Base-by-base conservation (phyloP, 2,113 vertebrate species). In the Mixornis gularis region DNA sequence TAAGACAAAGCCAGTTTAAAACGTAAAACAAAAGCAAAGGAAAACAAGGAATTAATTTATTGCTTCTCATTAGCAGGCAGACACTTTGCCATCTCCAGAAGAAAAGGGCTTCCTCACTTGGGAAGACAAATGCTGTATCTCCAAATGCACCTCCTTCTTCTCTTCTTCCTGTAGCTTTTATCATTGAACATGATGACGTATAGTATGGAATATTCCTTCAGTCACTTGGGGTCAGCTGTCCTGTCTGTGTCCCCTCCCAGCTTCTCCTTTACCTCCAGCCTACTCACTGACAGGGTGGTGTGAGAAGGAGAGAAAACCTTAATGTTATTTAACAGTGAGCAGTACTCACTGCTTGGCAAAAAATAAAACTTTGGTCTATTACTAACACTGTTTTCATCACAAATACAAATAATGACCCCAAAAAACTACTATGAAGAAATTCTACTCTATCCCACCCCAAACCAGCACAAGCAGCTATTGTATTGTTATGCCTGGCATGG, bases 201-300 rank as follows among this genome's bases (percentile, higher is more conserved):
- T 7, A 15, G 12, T 27, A 48, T 25, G 48, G 5, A 10, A 63
- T 19, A 80, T 8, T 13, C 16, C 10, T 72, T 41, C 46, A 12
- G 15, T n/a, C 36, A 66, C 17, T 8, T 21, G 9, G 5, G 30
- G 6, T 43, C 53, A 60, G 8, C 29, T 51, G 6, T 64, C 21
- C 36, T 9, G 3, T 5, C 48, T 66, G 4, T 62, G 41, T 43
- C 7, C 8, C 6, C 20, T 76, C 13, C 11, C 18, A 77, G 6
- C 4, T 58, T 46, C 32, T 49, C 60, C 3, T 30, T 7, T 17
- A 32, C 4, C 12, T n/a, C n/a, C 62, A 92, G 7, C 7, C 29
- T 38, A 15, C 41, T 52, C 1, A 0, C 40, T 26, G 15, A 25
- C 2, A 1, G 11, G 14, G 7, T 7, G 5, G 7, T 6, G 3